Evolutionary conservation across 2,113 vertebrate species (phyloP), one percentile per base, ranked within the genome.

Genomic region (Orthochromis indermauri): DNA sequence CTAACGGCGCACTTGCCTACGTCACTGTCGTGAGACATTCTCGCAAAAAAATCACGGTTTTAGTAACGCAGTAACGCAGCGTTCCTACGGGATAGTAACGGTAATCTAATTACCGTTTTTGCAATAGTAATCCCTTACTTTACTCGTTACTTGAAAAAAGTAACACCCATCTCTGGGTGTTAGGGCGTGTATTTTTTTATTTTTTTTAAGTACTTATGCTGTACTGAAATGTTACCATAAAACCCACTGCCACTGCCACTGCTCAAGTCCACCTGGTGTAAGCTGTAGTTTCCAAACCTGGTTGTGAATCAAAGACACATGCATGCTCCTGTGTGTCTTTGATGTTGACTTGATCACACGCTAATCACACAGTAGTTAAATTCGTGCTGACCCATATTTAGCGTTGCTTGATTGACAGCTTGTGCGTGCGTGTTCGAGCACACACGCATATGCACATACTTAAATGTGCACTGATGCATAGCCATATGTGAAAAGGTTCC

Each of bases 341-440:
- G 83, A 86, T 92, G 87, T 90, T 82, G 83, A 84, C 88, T 85
- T 90, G 86, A 93, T 94, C 88, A 81, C 91, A 86, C 40, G 83
- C 87, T 88, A 84, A 89, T 89, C 89, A 82, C 86, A 91, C 37
- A 51, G 81, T 47, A 66, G 80, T 66, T 89, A 76, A 93, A 88
- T 80, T 80, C 5, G 8, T 8, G 19, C 88, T 91, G 94, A 93
- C 91, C 91, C 88, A 95, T 80, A 95, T 95, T 94, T 84, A 76
- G 71, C 80, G 16, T 33, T 21, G 55, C 47, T 86, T 88, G 80
- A 92, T 94, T 92, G 55, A 91, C 11, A 19, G 35, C 51, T 73
- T 6, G 57, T 63, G 13, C 31, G 5, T 7, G 10, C 33, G 26
- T 66, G 84, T 61, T 59, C 4, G 26, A 21, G 66, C 63, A n/a